Evolutionary conservation across 1,140 invertebrate genomes (phyloP).

Genomic region (Papilio polyxenes): DNA sequence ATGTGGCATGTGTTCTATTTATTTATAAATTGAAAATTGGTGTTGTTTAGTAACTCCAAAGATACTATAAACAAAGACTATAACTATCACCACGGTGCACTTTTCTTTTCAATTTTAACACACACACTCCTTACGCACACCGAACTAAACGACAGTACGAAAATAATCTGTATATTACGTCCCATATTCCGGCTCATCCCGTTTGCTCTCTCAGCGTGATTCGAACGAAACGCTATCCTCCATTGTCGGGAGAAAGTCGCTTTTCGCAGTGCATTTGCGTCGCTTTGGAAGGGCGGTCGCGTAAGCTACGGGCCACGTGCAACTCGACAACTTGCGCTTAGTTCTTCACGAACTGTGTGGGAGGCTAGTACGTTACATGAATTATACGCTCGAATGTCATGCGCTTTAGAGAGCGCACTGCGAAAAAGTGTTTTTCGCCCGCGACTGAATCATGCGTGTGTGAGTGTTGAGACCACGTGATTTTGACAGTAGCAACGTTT

Average conservation of each 20-base stretch:
- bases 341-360: constrained; percentile 79
- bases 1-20: background rate
- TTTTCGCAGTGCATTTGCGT: constrained; percentile 60
- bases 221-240: constrained; percentile 63
- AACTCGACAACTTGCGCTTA: constrained; percentile 77
- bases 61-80: constrained; percentile 51
- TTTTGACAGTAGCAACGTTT: constrained; percentile 68
- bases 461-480: constrained; percentile 64
- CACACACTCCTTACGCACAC: constrained; percentile 64
- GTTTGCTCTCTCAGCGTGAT: constrained; percentile 46
- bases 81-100: constrained; percentile 58
- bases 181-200: constrained; percentile 76
- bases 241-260: constrained; percentile 62
- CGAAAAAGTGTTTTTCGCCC: constrained; percentile 64
- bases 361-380: constrained; percentile 77
- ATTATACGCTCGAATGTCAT: constrained; percentile 71
- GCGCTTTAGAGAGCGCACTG: constrained; percentile 63
- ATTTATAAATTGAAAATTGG: background rate
- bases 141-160: constrained; percentile 67
- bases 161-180: constrained; percentile 76
- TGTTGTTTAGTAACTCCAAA: background rate
- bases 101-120: constrained; percentile 64
- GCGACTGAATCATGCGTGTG: constrained; percentile 51
- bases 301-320: constrained; percentile 77
- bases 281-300: constrained; percentile 75